Evolutionary conservation across 2,797 vertebrate species (phyloP), one percentile per base, ranked within the genome.

Genomic region (Spinus pinus): DNA sequence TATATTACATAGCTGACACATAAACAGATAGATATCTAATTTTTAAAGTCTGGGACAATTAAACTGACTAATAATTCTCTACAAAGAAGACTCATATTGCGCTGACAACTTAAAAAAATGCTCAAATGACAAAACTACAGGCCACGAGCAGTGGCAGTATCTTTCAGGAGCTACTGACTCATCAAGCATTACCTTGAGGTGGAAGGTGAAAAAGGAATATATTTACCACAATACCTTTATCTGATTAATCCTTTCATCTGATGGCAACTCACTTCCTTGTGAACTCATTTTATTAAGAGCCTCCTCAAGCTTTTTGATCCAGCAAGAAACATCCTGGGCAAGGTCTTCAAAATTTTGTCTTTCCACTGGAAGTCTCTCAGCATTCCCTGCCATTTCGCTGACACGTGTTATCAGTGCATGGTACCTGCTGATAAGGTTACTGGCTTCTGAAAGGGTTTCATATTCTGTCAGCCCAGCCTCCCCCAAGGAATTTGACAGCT

Each of bases 401-500:
- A 94, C 35, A 41, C 11, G 75, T 81, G 94, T 88, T 89, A 98
- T 60, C 93, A 99, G 97, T 65, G 97, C 96, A 60, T 98, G 96
- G 90, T 98, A 98, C 70, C 98, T 98, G 23, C 97, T 98, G 16
- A 98, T 80, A 88, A 99, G 86, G 75, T 93, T 97, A 72, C 96
- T 97, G 1, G 98, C 92, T 77, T 98, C 97, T 84, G 96, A 97
- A 79, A 99, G 92, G 37, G 98, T 95, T 79, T 94, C 93, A 85
- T 98, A 98, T 7, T 95, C 97, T 75, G 98, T 91, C 88, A 99
- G 95, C 25, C 98, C 98, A 88, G 94, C 97, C 54, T 97, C 97
- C 86, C 97, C 98, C 61, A 99, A 96, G 7, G 98, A 98, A 41
- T 96, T 96, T 28, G 98, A 77, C n/a, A 98, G 65, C 71, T 98